A percentile compares a stretch with the other conserved stretches of the same genome.
Conservation (phyloP, 2,797 vertebrate species). For the Darevskia mixta region DNA sequence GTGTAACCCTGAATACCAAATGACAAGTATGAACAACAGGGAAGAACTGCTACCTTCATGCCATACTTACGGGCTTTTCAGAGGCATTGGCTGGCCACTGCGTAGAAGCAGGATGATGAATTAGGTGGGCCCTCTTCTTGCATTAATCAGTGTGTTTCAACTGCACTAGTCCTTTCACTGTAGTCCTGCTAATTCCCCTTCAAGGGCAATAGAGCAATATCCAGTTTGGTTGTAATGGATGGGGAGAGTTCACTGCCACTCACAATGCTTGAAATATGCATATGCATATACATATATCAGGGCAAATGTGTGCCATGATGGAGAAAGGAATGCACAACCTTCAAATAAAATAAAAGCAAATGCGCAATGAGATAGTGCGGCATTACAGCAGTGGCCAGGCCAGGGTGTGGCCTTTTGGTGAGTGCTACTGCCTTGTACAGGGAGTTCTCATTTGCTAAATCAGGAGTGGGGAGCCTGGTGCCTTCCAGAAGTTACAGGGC, state of each 20-base stretch:
- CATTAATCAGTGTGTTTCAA: not conserved
- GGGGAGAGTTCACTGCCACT: not conserved
- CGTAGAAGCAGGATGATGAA: not conserved
- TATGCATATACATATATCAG: not conserved
- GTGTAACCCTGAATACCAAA: not conserved
- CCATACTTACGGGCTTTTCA: not conserved
- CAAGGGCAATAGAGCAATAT: not conserved
- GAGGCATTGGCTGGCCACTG: too few species aligned
- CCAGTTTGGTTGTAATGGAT: not conserved
- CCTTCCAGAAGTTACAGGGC: too few species aligned
- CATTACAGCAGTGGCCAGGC: not conserved
- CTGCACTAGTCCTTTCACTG: not conserved
- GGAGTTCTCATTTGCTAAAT: not conserved
- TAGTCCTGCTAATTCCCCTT: not conserved
- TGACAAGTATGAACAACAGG: not conserved
- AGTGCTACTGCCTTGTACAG: not conserved
- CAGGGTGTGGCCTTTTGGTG: not conserved
- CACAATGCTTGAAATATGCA: not conserved
- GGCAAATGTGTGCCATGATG: too few species aligned
- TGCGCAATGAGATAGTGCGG: not conserved
- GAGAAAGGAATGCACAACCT: not conserved
- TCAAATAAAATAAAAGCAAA: slow-evolving; percentile 5
- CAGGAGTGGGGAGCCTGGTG: not conserved
- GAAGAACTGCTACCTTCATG: not conserved
- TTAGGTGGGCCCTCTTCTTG: not conserved